Evolutionary conservation across 2,113 vertebrate species (phyloP).

Genomic region (Alaudala cheleensis): DNA sequence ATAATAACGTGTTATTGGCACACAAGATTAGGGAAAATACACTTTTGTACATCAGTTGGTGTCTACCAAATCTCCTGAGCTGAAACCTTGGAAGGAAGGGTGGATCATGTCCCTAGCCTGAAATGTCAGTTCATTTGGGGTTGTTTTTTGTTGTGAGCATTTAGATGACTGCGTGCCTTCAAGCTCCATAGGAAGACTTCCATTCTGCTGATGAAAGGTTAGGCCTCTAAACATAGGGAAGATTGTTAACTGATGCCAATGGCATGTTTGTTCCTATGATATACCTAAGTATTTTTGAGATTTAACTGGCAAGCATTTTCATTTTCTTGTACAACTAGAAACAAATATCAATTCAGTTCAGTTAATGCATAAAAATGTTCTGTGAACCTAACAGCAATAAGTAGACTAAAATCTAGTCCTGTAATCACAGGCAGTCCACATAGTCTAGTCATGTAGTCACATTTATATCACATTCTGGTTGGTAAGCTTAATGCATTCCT

Average conservation of each 20-base stretch:
- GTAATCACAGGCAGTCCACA: not conserved
- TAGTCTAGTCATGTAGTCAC: not conserved
- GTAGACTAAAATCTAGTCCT: not conserved
- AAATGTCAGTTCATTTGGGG: not conserved
- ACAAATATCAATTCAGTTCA: not conserved
- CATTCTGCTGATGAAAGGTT: slow-evolving; percentile 32
- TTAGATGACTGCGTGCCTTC: slow-evolving; percentile 21
- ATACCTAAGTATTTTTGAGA: not conserved
- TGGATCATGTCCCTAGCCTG: not conserved
- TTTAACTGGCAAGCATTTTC: not conserved
- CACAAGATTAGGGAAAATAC: not conserved
- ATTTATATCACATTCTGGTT: not conserved
- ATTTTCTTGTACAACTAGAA: not conserved
- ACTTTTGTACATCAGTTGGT: not conserved
- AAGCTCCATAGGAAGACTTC: slow-evolving; percentile 1
- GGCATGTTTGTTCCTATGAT: not conserved
- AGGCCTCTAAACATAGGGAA: not conserved
- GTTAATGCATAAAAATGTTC: not conserved
- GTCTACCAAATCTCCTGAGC: not conserved
- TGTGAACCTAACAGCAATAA: not conserved
- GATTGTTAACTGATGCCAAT: not conserved
- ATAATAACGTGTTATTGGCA: not conserved
- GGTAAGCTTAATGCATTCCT: not conserved
- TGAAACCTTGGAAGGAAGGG: not conserved
- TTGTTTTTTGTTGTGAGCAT: not conserved